Evolutionary conservation across 2,888 invertebrate genomes (phyloP), one percentile per base, ranked within the genome.

Genomic region (Pterostichus madidus): DNA sequence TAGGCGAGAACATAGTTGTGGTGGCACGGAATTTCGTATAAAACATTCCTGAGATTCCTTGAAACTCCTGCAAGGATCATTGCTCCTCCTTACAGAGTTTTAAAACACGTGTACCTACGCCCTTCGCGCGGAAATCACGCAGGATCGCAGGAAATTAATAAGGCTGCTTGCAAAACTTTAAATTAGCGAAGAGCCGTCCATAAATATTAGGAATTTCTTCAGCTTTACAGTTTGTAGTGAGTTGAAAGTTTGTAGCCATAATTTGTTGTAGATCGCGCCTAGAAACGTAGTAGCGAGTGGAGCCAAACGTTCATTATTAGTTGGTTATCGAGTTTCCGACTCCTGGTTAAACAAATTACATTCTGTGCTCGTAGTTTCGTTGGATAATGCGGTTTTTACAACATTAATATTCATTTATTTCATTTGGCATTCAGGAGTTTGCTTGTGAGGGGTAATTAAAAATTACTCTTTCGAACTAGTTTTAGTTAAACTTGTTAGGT

Each of bases 381-480:
- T 6, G 76, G 31, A 56, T 76, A 56, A 56, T 53, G 53, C 35
- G 76, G 76, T 76, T 76, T 76, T 76, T 76, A 53, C 76, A 56
- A 31, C 76, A 76, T 76, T 76, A 76, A 76, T 76, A 76, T 76
- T 76, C 76, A 76, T 76, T 76, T 76, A 53, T 76, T 76, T 53
- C 76, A 56, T 76, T 76, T 35, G 35, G 56, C 76, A 56, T 76
- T 53, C 56, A n/a, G 31, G 52, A 75, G 64, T 64, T 64, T 13
- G 39, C 75, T 31, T 49, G 49, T 13, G 3, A 24, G 24, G 53
- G 24, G 76, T 76, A 56, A 76, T 76, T 76, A 76, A 76, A 56
- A 76, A 76, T 39, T 76, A 35, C 76, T 53, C 39, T 32, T 76
- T 24, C 32, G 24, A 53, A 53, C 49, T 56, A 76, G 53, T 76